Conservation (phyloP, 2,888 invertebrate genomes). For the Hermodice carunculata region DNA sequence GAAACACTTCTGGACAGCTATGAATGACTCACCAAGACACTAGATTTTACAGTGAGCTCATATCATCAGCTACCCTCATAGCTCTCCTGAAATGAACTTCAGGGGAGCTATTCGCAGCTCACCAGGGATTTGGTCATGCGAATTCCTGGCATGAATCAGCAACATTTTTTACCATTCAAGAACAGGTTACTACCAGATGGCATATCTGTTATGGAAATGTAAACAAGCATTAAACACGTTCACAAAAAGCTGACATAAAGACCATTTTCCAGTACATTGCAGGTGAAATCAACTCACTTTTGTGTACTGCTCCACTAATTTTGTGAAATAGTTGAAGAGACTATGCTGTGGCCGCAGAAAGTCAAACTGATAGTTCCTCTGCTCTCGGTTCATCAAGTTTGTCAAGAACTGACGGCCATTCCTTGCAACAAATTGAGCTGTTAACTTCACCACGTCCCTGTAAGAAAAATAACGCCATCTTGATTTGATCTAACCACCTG, state of each 20-base stretch:
- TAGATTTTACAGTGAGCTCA: no score
- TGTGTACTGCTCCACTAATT: conserved; percentile 97
- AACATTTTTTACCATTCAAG: no score
- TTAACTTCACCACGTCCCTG: conserved; percentile 96
- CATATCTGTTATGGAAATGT: no score
- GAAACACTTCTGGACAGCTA: no score
- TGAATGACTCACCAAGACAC: no score
- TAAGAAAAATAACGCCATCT: conserved; percentile 29
- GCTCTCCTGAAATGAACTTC: no score
- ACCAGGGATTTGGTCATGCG: no score
- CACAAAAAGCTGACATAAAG: not conserved
- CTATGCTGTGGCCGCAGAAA: conserved; percentile 98
- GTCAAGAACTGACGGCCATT: conserved; percentile 98
- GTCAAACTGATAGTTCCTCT: conserved; percentile 98
- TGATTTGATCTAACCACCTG: no score
- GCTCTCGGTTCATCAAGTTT: conserved; percentile 98
- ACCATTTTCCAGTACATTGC: not conserved
- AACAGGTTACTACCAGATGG: no score
- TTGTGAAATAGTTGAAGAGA: conserved; percentile 97
- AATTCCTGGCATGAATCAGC: no score
- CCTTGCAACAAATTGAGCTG: conserved; percentile 98
- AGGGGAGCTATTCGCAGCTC: no score
- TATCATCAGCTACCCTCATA: no score
- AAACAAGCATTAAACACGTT: not conserved
- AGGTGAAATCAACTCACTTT: conserved; percentile 76